Percentiles rank a stretch among this genome's conserved stretches.
phyloP scores from a whole-genome alignment of 1,140 invertebrate species.

The Helicoverpa armigera region DNA sequence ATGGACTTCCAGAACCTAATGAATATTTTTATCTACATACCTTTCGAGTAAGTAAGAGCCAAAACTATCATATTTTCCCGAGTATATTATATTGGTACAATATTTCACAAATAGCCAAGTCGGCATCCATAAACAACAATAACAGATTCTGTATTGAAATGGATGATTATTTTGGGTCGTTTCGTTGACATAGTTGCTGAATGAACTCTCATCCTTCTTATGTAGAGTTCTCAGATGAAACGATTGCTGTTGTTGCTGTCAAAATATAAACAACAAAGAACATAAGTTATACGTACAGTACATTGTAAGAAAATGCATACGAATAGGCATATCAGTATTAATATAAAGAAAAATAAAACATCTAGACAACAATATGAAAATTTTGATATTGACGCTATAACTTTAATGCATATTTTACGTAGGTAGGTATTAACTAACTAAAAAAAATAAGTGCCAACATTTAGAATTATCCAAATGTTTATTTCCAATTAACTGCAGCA shows the following conservation, averaged over 20 bases:
- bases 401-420: too few relatives aligned
- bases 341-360: too few relatives aligned
- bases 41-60: neutral
- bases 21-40: too few relatives aligned
- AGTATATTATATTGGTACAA: neutral
- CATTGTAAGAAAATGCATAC: too few relatives aligned
- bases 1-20: neutral
- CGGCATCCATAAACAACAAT: conserved; percentile 26
- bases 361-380: too few relatives aligned
- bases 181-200: conserved; percentile 15
- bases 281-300: too few relatives aligned
- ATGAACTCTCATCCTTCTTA: neutral
- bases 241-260: neutral
- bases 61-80: neutral
- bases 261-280: neutral
- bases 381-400: too few relatives aligned
- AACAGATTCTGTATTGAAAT: conserved; percentile 16
- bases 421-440: too few relatives aligned
- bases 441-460: conserved; percentile 24
- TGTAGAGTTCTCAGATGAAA: neutral
- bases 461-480: conserved; percentile 50
- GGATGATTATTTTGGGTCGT: conserved; percentile 14
- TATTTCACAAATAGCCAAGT: conserved; percentile 9
- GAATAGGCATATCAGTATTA: too few relatives aligned
- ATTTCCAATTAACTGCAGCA: conserved; percentile 60